Conservation (phyloP, 2,888 invertebrate species). For the Rutpela maculata region DNA sequence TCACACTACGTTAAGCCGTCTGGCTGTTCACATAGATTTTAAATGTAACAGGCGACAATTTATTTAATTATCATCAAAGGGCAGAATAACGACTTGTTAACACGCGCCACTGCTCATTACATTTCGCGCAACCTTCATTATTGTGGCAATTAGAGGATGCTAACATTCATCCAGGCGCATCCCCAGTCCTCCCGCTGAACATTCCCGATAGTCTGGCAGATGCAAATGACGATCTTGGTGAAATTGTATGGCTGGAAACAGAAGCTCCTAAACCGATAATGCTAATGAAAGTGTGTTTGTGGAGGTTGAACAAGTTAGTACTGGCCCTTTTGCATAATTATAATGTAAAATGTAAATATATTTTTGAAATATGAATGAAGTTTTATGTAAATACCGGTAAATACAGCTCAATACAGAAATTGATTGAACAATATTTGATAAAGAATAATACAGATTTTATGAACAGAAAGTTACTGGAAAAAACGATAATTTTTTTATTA, state of each 20-base stretch:
- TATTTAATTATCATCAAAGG: constrained; percentile 57
- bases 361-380: too few relatives aligned
- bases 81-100: constrained; percentile 61
- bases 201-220: constrained; percentile 12
- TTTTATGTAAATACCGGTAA: too few relatives aligned
- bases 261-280: constrained; percentile 30
- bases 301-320: not conserved
- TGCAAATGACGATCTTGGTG: constrained; percentile 40
- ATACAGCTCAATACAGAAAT: too few relatives aligned
- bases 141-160: constrained; percentile 60
- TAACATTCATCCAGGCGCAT: constrained; percentile 43
- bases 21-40: constrained; percentile 19
- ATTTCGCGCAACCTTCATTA: constrained; percentile 57
- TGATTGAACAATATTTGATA: too few relatives aligned
- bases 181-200: not conserved
- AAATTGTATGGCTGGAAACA: constrained; percentile 25
- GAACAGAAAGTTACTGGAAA: too few relatives aligned
- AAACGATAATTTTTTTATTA: too few relatives aligned
- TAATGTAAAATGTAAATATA: too few relatives aligned
- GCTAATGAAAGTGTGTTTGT: constrained; percentile 11
- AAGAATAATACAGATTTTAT: too few relatives aligned
- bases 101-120: constrained; percentile 59
- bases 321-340: not conserved
- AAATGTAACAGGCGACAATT: constrained; percentile 48
- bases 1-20: constrained; percentile 7